These are phyloP conservation scores for Myotis planiceps DNA, from an alignment of 2,797 vertebrate genomes.

Conservation along the genomic window DNA sequence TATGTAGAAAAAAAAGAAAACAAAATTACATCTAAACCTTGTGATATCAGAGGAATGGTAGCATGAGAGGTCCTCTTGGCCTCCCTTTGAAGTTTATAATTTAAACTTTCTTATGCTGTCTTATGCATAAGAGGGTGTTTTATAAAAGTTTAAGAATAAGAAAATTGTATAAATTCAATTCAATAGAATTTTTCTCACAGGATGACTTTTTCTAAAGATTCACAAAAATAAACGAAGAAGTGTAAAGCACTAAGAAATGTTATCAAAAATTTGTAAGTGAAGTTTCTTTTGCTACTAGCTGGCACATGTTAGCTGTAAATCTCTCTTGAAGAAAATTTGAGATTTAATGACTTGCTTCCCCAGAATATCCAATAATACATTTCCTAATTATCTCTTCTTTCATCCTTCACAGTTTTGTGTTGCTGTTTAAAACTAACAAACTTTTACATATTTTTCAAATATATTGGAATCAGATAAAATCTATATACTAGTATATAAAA, in stretches of 20 bases:
- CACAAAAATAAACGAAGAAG: not conserved
- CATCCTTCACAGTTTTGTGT: not conserved
- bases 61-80: too few species aligned
- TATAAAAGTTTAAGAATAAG: not conserved
- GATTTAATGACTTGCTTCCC: not conserved
- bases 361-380: too few species aligned
- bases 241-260: not conserved
- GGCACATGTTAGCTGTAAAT: constrained; percentile 72
- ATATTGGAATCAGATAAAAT: not conserved
- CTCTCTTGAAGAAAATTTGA: not conserved
- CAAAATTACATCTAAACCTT: too few species aligned
- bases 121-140: not conserved
- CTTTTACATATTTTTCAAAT: not conserved
- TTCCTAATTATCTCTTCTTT: not conserved
- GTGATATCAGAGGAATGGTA: too few species aligned
- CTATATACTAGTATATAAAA: too few species aligned
- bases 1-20: too few species aligned
- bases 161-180: not conserved
- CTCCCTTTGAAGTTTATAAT: too few species aligned
- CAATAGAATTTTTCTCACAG: not conserved
- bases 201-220: not conserved
- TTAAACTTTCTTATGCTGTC: not conserved
- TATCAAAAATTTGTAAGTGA: not conserved
- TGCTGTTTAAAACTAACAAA: not conserved
- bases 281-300: constrained; percentile 74